Base-by-base conservation (phyloP, 2,888 invertebrate genomes). In the Leptopterna dolabrata region DNA sequence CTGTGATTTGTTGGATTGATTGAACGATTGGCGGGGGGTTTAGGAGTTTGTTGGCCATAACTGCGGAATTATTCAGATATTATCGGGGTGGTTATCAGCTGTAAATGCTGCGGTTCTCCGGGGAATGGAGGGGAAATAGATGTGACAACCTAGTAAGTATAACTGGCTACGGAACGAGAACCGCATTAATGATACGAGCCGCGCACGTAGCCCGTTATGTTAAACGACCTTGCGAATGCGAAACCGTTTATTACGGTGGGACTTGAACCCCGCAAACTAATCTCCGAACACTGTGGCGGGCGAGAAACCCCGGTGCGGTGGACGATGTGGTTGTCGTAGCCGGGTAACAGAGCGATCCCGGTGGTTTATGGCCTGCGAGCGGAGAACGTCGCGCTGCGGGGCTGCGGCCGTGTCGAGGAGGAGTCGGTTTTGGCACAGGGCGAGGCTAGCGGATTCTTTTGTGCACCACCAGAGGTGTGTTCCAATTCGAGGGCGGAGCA, bases 131-230 rank as follows among this genome's bases (percentile, higher is more conserved):
- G 51, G n/a, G 51, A n/a, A 51, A 51, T 51, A 51, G 51, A 51
- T n/a, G 51, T 51, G 16, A 51, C 51, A 51, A 51, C 16, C 51
- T 51, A 51, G 51, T 51, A 36, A n/a, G n/a, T n/a, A 55, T 55
- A 55, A 55, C n/a, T 55, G 19, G 55, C 55, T 55, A 7, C 19
- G 19, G 19, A 55, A 55, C 55, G 55, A 55, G 55, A 55, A 55
- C 55, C 14, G 55, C 55, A 55, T 55, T 63, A 63, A 63, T 27
- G 63, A 24, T 63, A 63, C 63, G 24, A 63, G 24, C 24, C n/a
- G 63, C 63, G 63, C 63, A 63, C 63, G 63, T 63, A 63, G 63
- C 3, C 63, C 63, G 63, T 63, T 63, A 63, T 63, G 63, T 63
- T 47, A 63, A 63, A 63, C 63, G 63, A 63, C 63, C 63, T 63